Evolutionary conservation across 2,113 vertebrate species (phyloP), one percentile per base, ranked within the genome.

Genomic region (Carollia perspicillata): DNA sequence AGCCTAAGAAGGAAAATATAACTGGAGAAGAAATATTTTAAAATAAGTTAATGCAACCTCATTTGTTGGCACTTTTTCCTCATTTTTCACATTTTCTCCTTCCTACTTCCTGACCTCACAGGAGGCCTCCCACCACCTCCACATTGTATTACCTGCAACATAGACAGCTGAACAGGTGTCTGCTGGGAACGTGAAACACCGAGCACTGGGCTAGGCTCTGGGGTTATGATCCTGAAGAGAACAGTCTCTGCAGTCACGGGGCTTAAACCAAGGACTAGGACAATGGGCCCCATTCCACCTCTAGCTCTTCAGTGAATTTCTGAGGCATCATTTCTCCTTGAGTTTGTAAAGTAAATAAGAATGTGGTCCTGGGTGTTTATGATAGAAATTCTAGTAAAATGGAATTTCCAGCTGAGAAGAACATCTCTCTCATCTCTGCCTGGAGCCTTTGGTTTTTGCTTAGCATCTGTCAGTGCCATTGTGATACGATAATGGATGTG

Each of bases 291-390:
- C 35, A 65, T 74, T 55, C 28, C 14, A 14, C n/a, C 58, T 60
- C 66, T 28, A 58, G 30, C n/a, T 47, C 80, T 84, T 78, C 55
- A 8, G 44, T 51, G 63, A 89, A 40, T 89, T 66, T 78, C 28
- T 72, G 58, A 68, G 63, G 49, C 30, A 78, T 16, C 5, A 8
- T 90, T 94, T 90, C 58, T 95, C 40, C 80, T 83, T 68, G 65
- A 95, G 37, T 95, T 58, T 88, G n/a, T 72, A 78, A 84, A 96
- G 30, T 74, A 94, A 84, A 81, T 0, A 68, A 80, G 84, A 93
- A 69, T 47, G 40, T 81, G 40, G 51, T 72, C 49, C 16, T 6
- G 6, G 17, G 22, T 55, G 23, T 75, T 90, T 83, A 35, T 1
- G 2, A 37, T 17, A 81, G 92, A 95, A 80, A 69, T 71, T 71